Percentiles rank a stretch among this genome's conserved stretches.
phyloP scores from a whole-genome alignment of 2,113 vertebrate species.

The Ursus arctos region DNA sequence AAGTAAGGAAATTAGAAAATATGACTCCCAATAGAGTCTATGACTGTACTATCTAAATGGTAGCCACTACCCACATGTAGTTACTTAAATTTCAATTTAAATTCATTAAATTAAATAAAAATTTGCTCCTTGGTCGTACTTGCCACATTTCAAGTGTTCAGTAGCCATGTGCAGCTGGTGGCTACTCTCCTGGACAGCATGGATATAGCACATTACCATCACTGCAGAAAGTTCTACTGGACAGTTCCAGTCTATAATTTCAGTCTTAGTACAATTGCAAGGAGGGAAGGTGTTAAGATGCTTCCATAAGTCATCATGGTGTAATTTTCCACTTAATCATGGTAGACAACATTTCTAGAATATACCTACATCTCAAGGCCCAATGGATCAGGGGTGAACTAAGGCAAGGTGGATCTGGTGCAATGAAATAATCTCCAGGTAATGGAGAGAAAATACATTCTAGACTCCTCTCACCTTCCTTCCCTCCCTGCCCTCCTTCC shows the following conservation, averaged over 20 bases:
- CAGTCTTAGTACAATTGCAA: not conserved
- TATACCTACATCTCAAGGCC: not conserved
- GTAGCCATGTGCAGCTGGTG: not conserved
- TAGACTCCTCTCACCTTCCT: not conserved
- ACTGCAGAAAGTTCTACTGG: not conserved
- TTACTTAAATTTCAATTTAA: not conserved
- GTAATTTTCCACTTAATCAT: not conserved
- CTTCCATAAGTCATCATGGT: not conserved
- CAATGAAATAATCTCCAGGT: not conserved
- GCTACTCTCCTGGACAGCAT: not conserved
- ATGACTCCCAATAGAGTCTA: not conserved
- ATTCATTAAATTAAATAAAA: constrained; percentile 30
- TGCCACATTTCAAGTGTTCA: not conserved
- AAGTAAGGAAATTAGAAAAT: constrained; percentile 58
- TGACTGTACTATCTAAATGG: not conserved
- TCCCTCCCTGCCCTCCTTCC: not conserved
- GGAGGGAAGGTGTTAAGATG: not conserved
- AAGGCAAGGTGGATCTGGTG: not conserved
- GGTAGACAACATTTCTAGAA: not conserved
- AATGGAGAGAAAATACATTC: not conserved
- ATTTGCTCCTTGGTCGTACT: not conserved
- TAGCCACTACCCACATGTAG: not conserved
- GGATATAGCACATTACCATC: not conserved
- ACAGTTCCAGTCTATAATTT: not conserved
- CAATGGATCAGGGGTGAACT: not conserved